These are phyloP conservation scores for Limnephilus rhombicus DNA, from an alignment of 2,888 invertebrate species.

Conservation along the genomic window DNA sequence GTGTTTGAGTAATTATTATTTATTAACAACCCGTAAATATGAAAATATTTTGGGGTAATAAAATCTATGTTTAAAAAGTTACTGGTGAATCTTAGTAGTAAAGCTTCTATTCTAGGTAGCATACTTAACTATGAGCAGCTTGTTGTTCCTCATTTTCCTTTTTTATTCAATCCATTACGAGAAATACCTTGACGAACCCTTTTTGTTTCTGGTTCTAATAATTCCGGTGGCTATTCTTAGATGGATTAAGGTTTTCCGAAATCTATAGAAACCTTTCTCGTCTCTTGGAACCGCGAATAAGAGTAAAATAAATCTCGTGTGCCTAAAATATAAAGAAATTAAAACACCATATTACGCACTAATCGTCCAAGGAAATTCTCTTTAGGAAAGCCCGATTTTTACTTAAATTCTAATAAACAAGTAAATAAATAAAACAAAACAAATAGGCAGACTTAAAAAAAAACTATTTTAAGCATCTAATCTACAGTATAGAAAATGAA, in stretches of 20 bases:
- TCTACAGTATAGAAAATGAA: no score
- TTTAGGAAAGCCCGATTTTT: not conserved
- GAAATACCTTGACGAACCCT: not conserved
- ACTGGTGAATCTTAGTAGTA: not conserved
- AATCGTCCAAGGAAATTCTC: not conserved
- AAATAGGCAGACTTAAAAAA: no score
- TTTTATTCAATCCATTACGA: not conserved
- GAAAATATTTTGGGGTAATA: no score
- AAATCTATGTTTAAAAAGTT: no score
- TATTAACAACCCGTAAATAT: no score
- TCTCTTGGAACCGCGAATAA: not conserved
- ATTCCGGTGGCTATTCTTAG: not conserved
- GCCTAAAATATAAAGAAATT: not conserved
- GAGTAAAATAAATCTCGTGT: not conserved
- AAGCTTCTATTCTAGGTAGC: not conserved
- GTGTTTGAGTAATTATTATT: not conserved
- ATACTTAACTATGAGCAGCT: not conserved
- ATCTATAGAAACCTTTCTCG: not conserved
- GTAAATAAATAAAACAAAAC: no score
- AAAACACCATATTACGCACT: not conserved
- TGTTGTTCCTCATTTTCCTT: not conserved
- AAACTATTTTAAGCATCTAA: no score
- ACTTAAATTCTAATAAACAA: not conserved
- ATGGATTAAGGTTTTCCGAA: not conserved
- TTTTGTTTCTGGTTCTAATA: not conserved